phyloP scores from a whole-genome alignment of 2,113 vertebrate genomes.

The Strix aluco region DNA sequence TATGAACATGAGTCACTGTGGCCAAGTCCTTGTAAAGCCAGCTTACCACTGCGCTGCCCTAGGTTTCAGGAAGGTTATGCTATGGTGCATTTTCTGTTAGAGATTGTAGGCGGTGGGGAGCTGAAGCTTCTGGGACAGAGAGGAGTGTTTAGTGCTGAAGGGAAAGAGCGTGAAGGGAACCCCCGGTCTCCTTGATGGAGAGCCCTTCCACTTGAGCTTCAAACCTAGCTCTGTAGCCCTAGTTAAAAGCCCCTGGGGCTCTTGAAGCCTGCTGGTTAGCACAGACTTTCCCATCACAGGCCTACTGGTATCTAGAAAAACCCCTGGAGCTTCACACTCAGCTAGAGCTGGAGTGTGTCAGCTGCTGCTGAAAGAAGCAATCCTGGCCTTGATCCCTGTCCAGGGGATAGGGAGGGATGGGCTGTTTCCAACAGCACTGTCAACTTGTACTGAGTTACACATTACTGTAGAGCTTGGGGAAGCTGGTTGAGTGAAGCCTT shows the following conservation, averaged over 20 bases:
- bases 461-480: background rate
- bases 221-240: background rate
- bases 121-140: background rate
- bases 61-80: background rate
- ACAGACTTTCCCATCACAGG: background rate
- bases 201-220: background rate
- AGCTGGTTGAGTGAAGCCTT: background rate
- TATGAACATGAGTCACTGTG: background rate
- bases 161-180: background rate
- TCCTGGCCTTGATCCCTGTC: background rate
- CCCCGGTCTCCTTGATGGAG: background rate
- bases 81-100: rapidly evolving
- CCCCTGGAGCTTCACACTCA: background rate
- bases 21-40: background rate
- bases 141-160: background rate
- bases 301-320: background rate
- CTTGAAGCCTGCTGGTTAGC: background rate
- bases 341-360: background rate
- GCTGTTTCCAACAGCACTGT: background rate
- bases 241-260: background rate
- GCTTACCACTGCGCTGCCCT: background rate
- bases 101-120: background rate
- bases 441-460: background rate
- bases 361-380: conserved; percentile 5
- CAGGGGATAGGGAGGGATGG: background rate